These are phyloP conservation scores for Spodoptera picta DNA, from an alignment of 2,888 invertebrate genomes.

Conservation along the genomic window DNA sequence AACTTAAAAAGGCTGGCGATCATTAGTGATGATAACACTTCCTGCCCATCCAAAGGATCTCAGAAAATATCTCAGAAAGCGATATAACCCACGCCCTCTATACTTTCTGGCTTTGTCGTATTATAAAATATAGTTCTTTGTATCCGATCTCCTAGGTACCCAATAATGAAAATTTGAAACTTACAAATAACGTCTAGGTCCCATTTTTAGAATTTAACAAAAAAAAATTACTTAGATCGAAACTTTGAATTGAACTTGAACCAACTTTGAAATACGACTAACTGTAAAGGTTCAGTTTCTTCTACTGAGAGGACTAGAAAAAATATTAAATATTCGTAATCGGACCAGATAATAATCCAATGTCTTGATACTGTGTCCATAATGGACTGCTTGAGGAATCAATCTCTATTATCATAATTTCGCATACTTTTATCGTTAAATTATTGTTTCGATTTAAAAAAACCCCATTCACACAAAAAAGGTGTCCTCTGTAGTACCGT, in stretches of 20 bases:
- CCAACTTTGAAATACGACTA: conserved; percentile 6
- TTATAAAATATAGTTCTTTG: no score
- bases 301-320: conserved; percentile 19
- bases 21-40: no score
- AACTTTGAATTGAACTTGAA: no score
- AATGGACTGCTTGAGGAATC: conserved; percentile 13
- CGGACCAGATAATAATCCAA: conserved; percentile 13
- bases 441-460: neutral
- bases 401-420: conserved; percentile 1
- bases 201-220: conserved; percentile 11
- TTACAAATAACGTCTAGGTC: neutral
- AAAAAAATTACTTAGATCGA: neutral
- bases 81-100: no score
- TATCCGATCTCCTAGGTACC: no score
- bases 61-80: no score
- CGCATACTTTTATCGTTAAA: neutral
- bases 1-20: no score
- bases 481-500: no score
- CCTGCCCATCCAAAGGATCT: no score
- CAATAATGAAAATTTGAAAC: conserved; percentile 2
- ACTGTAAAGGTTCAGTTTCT: neutral
- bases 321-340: conserved; percentile 25
- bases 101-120: no score
- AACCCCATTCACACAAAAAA: no score
- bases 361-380: conserved; percentile 10